A percentile compares a stretch with the other conserved stretches of the same genome.
Conservation (phyloP, 2,113 vertebrate genomes). For the Tapirus terrestris region DNA sequence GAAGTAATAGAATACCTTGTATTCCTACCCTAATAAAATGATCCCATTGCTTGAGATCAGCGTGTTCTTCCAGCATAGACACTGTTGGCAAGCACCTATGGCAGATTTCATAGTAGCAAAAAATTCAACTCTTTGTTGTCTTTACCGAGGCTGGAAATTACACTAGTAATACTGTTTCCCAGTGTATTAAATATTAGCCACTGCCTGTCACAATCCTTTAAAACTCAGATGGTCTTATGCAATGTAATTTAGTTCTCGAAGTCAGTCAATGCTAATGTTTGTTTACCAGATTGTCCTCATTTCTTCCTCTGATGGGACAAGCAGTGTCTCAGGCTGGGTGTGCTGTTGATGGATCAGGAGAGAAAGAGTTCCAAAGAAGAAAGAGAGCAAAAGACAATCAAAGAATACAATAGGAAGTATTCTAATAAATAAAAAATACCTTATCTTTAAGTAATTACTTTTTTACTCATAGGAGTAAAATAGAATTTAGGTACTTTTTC, state of each 20-base stretch:
- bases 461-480: not conserved
- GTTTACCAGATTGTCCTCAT: not conserved
- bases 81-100: rapidly evolving
- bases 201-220: not conserved
- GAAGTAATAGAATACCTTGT: not conserved
- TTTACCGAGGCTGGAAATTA: not conserved
- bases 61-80: not conserved
- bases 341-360: not conserved
- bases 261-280: not conserved
- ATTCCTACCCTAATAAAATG: not conserved
- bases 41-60: not conserved
- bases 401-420: not conserved
- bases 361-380: not conserved
- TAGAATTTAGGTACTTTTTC: not conserved
- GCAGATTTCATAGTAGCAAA: not conserved
- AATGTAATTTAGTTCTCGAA: not conserved
- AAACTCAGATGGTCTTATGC: not conserved
- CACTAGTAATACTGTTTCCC: not conserved
- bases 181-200: not conserved
- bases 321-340: no score
- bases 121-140: not conserved
- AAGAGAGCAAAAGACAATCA: not conserved
- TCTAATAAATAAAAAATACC: not conserved
- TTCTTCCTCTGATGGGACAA: not conserved
- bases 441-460: not conserved